Evolutionary conservation across 2,888 invertebrate genomes (phyloP).

Genomic region (Patella pellucida): DNA sequence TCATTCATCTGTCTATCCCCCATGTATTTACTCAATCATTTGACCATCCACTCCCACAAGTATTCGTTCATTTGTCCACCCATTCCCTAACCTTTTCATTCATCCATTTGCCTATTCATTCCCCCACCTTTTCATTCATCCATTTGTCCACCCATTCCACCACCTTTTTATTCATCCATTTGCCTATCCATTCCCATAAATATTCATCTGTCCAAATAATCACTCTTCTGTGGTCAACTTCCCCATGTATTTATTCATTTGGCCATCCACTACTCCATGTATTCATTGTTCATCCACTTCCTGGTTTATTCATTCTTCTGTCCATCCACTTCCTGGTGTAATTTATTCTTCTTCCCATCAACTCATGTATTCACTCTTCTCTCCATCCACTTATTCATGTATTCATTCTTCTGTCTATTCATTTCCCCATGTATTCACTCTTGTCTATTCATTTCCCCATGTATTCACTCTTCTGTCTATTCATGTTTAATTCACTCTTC

Average conservation of each 20-base stretch:
- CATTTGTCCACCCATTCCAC: no score
- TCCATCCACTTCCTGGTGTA: not conserved
- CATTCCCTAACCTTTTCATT: not conserved
- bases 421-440: not conserved
- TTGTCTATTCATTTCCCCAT: slow-evolving; percentile 16
- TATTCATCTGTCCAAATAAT: not conserved
- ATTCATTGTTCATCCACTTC: not conserved
- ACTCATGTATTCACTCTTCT: not conserved
- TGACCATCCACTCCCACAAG: not conserved
- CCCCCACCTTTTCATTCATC: not conserved
- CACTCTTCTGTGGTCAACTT: no score
- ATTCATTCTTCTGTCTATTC: slow-evolving; percentile 2
- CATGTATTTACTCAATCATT: not conserved
- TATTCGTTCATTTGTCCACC: not conserved
- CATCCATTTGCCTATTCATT: no score
- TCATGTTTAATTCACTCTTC: not conserved
- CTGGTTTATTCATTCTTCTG: not conserved
- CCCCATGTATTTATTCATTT: not conserved
- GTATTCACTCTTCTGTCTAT: not conserved
- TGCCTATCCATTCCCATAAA: not conserved
- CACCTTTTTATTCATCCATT: no score
- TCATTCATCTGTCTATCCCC: not conserved
- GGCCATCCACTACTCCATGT: not conserved
- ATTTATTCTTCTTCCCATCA: not conserved
- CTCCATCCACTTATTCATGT: not conserved